These are phyloP conservation scores for Neoascia interrupta DNA, from an alignment of 2,888 invertebrate species.

Conservation along the genomic window DNA sequence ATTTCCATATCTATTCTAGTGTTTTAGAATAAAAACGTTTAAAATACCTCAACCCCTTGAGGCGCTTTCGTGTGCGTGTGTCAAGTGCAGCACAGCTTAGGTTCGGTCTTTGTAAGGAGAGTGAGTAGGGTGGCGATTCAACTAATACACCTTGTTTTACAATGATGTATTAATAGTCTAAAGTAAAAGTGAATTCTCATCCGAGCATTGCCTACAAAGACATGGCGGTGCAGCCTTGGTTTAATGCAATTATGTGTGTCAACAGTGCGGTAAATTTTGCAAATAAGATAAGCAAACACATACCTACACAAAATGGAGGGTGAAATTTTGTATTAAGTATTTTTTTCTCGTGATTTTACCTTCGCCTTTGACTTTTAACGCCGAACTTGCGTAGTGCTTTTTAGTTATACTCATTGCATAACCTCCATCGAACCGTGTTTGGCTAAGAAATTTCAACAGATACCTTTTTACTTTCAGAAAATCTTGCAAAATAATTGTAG, in stretches of 20 bases:
- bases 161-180: slow-evolving; percentile 48
- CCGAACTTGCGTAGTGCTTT: slow-evolving; percentile 63
- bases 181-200: slow-evolving; percentile 71
- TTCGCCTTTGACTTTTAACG: slow-evolving; percentile 68
- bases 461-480: slow-evolving; percentile 61
- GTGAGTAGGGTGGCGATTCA: neutral
- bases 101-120: neutral
- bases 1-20: too few relatives aligned
- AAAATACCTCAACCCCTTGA: too few relatives aligned
- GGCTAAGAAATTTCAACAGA: slow-evolving; percentile 6
- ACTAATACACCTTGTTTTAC: slow-evolving; percentile 26
- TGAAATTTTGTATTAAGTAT: slow-evolving; percentile 33
- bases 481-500: slow-evolving; percentile 61
- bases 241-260: slow-evolving; percentile 65
- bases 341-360: slow-evolving; percentile 45
- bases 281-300: slow-evolving; percentile 12
- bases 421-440: slow-evolving; percentile 44
- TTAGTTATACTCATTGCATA: slow-evolving; percentile 55
- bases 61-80: too few relatives aligned
- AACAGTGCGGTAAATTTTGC: slow-evolving; percentile 37
- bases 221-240: slow-evolving; percentile 48
- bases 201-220: slow-evolving; percentile 18
- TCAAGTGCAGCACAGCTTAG: slow-evolving; percentile 43
- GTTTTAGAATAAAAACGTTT: too few relatives aligned
- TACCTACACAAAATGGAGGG: slow-evolving; percentile 8